Evolutionary conservation across 2,888 invertebrate genomes (phyloP).

Genomic region (Pyrgus malvae): DNA sequence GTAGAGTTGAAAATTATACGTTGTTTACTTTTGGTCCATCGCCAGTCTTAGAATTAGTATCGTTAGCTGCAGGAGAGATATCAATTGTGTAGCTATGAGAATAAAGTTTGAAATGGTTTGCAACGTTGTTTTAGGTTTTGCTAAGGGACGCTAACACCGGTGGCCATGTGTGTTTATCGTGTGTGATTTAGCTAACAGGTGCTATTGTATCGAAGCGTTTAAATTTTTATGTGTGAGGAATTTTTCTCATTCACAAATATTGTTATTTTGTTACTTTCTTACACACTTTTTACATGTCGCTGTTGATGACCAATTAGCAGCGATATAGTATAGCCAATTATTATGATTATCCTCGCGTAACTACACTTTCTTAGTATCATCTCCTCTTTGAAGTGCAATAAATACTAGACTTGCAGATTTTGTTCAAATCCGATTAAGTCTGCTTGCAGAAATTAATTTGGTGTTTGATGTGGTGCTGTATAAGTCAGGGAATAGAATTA

Average conservation of each 20-base stretch:
- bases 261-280: neutral
- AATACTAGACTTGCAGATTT: too few species aligned
- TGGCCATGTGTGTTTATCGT: neutral
- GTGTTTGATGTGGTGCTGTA: too few species aligned
- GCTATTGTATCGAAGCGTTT: neutral
- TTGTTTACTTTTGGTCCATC: too few species aligned
- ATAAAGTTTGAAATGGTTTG: neutral
- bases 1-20: too few species aligned
- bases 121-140: neutral
- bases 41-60: neutral
- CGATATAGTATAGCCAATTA: neutral
- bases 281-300: neutral
- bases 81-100: neutral
- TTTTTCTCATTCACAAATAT: neutral
- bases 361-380: too few species aligned
- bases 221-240: neutral
- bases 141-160: neutral
- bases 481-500: too few species aligned
- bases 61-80: neutral
- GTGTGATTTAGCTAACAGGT: constrained; percentile 1
- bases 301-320: neutral
- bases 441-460: too few species aligned
- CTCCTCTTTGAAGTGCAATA: too few species aligned
- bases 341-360: neutral
- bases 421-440: too few species aligned